Percentiles rank a stretch among this genome's conserved stretches.
These are phyloP conservation scores for Zelleria hepariella DNA, from an alignment of 2,888 invertebrate species.

Conservation along the genomic window DNA sequence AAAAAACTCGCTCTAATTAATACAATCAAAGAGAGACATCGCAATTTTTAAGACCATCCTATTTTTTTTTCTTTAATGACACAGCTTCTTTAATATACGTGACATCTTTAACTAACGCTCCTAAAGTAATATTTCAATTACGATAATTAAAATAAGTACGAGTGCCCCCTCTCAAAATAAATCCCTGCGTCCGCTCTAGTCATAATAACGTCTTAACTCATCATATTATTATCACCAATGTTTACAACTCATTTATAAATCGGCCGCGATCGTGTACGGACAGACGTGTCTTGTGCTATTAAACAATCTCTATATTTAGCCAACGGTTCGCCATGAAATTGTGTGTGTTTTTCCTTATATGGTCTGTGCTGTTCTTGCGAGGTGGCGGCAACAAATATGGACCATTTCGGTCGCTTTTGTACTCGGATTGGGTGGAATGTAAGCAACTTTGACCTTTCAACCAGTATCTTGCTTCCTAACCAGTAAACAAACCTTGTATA, in stretches of 20 bases:
- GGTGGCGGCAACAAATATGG: neutral
- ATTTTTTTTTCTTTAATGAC: too few relatives aligned
- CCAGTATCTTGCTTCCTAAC: too few relatives aligned
- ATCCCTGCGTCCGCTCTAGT: too few relatives aligned
- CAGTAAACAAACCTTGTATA: too few relatives aligned
- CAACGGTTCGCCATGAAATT: neutral
- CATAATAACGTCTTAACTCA: neutral
- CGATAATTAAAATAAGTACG: too few relatives aligned
- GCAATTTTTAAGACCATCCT: too few relatives aligned
- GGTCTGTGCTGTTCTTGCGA: neutral
- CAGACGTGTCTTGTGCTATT: neutral
- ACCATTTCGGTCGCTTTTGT: neutral
- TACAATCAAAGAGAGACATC: too few relatives aligned
- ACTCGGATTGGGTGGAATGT: conserved; percentile 2
- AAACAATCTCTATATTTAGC: neutral
- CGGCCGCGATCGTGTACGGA: neutral
- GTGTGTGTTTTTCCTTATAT: neutral
- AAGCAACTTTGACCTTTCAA: neutral
- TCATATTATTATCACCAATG: neutral
- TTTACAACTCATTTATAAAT: neutral
- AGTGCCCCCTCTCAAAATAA: too few relatives aligned
- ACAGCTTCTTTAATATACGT: too few relatives aligned
- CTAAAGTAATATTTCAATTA: too few relatives aligned
- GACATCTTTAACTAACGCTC: too few relatives aligned
- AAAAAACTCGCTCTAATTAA: too few relatives aligned